Conservation (phyloP, 2,888 invertebrate genomes). For the Bombyx huttoni region DNA sequence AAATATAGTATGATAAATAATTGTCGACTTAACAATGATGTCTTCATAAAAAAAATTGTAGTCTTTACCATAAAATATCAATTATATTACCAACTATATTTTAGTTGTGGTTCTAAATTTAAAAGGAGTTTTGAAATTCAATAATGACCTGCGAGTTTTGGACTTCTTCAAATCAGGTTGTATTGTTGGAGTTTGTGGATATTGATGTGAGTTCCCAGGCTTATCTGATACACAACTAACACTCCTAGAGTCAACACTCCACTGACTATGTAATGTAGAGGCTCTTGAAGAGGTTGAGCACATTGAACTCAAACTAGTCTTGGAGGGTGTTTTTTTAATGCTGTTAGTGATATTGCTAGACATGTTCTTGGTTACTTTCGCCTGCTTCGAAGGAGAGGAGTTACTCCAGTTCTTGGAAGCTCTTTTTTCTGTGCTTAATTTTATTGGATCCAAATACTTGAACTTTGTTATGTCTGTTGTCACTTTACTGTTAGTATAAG, state of each 20-base stretch:
- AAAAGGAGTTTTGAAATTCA: constrained; percentile 64
- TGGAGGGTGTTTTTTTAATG: constrained; percentile 54
- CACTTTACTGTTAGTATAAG: neutral
- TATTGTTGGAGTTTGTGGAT: constrained; percentile 33
- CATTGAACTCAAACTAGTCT: constrained; percentile 45
- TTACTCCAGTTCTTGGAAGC: constrained; percentile 39
- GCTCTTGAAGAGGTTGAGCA: constrained; percentile 37
- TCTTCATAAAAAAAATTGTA: neutral
- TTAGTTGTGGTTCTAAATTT: constrained; percentile 52
- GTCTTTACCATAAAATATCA: neutral
- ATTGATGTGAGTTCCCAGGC: constrained; percentile 13
- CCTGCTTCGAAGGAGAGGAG: constrained; percentile 57
- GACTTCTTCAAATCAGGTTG: constrained; percentile 44
- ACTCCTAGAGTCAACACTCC: constrained; percentile 37
- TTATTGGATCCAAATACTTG: constrained; percentile 56
- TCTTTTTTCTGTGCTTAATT: constrained; percentile 45
- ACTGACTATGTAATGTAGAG: constrained; percentile 40
- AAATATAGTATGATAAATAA: neutral
- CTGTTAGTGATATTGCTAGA: constrained; percentile 47
- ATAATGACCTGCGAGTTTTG: constrained; percentile 49
- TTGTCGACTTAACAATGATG: neutral
- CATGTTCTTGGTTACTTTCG: constrained; percentile 34
- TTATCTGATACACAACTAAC: constrained; percentile 31
- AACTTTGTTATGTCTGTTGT: constrained; percentile 50
- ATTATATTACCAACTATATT: neutral